Conservation (phyloP, 2,113 vertebrate genomes). For the Mesoclemmys tuberculata region DNA sequence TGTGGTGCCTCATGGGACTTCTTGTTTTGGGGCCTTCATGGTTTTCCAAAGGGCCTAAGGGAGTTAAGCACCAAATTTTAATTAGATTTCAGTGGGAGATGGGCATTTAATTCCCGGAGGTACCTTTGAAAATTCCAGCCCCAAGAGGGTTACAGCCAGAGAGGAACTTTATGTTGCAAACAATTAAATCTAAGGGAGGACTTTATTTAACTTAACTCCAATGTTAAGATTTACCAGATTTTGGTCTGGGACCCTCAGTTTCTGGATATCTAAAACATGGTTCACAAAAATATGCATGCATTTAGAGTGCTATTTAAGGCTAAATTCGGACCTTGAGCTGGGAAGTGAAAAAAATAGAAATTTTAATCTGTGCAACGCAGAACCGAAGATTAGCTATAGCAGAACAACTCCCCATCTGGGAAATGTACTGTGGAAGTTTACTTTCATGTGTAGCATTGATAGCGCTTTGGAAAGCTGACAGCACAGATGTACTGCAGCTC, state of each 20-base stretch:
- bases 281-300: background rate
- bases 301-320: background rate
- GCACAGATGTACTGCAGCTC: slow-evolving; percentile 67
- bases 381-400: background rate
- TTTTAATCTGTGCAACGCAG: background rate
- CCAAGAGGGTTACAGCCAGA: background rate
- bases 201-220: slow-evolving; percentile 1
- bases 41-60: background rate
- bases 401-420: slow-evolving; percentile 46
- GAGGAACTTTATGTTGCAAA: background rate
- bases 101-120: background rate
- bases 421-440: background rate
- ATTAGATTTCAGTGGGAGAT: background rate
- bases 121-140: background rate
- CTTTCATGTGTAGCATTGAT: slow-evolving; percentile 30
- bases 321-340: slow-evolving; percentile 32
- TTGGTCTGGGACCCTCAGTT: slow-evolving; percentile 12
- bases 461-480: slow-evolving; percentile 70
- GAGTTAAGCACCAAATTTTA: background rate
- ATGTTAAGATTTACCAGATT: background rate
- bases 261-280: background rate
- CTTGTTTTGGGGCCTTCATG: background rate
- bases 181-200: background rate
- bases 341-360: background rate
- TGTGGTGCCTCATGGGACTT: background rate